Evolutionary conservation across 37 sponge, comb jelly and placozoan genomes (phyloP).

Genomic region (Cladorhizidae sp.): DNA sequence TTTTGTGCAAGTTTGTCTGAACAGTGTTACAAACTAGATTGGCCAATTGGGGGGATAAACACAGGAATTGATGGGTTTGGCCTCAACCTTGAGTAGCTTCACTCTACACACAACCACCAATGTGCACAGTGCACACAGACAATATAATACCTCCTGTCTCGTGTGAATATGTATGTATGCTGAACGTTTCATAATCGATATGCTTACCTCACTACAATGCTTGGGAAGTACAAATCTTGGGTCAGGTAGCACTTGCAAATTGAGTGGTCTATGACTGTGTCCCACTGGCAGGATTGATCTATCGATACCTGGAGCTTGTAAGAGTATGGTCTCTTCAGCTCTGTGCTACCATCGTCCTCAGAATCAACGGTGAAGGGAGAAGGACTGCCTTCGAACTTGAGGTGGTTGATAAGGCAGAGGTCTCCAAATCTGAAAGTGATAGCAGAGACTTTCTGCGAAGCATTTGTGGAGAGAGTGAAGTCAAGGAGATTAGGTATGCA

Average conservation of each 20-base stretch:
- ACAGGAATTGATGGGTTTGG: background rate
- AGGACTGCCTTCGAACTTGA: background rate
- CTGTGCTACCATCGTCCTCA: background rate
- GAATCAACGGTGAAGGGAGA: background rate
- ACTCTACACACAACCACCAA: no score
- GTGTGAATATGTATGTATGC: background rate
- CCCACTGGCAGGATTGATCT: background rate
- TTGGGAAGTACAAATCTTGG: slow-evolving; percentile 14
- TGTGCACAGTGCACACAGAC: no score
- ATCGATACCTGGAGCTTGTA: slow-evolving; percentile 13
- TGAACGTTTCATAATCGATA: no score
- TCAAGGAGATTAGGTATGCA: background rate
- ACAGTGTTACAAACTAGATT: background rate
- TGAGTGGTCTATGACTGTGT: background rate
- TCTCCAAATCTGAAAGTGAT: slow-evolving; percentile 10
- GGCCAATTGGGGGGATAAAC: background rate
- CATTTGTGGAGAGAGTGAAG: background rate
- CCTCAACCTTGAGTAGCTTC: no score
- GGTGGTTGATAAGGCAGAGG: background rate
- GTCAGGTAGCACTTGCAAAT: slow-evolving; percentile 12
- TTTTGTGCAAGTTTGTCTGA: no score
- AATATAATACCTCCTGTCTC: background rate
- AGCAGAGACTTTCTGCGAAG: background rate
- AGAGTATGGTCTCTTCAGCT: slow-evolving; percentile 14
- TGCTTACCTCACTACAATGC: background rate